A percentile compares a stretch with the other conserved stretches of the same genome.
Conservation (phyloP, 2,113 vertebrate species). For the Nycticryphes semicollaris region DNA sequence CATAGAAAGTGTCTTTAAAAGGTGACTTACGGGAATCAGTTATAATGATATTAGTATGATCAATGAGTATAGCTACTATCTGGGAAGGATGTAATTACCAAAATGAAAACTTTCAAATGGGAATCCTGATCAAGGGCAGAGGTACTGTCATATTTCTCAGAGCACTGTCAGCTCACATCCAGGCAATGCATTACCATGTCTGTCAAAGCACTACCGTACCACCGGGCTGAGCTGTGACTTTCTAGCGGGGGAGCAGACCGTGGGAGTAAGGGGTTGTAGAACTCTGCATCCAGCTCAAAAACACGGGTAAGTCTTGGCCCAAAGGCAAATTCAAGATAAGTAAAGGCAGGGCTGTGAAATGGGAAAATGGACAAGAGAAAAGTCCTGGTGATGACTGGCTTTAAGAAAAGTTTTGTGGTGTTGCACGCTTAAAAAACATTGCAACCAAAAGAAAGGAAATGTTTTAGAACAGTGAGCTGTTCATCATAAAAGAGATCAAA, state of each 20-base stretch:
- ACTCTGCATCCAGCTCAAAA: background rate
- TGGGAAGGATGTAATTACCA: conserved; percentile 64
- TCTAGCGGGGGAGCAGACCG: background rate
- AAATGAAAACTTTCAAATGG: conserved; percentile 60
- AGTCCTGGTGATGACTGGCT: background rate
- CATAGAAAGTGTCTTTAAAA: conserved; percentile 57
- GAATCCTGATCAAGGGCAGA: conserved; percentile 53
- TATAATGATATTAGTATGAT: conserved; percentile 60
- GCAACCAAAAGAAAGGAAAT: background rate
- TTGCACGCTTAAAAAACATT: background rate
- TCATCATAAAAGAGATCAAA: background rate
- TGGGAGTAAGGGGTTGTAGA: background rate
- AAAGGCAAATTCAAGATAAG: background rate
- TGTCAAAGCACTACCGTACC: background rate
- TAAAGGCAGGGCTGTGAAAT: background rate
- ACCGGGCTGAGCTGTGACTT: background rate
- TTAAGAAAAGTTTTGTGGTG: background rate
- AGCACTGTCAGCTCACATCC: conserved; percentile 38
- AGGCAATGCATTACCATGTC: background rate
- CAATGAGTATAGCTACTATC: conserved; percentile 30
- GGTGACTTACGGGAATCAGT: conserved; percentile 60
- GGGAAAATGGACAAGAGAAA: background rate
- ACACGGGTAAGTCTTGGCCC: background rate
- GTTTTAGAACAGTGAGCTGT: background rate
- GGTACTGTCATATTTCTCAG: conserved; percentile 42